Percentiles rank a stretch among this genome's conserved stretches.
Conservation (phyloP, 2,888 invertebrate genomes). For the Idaea biselata region DNA sequence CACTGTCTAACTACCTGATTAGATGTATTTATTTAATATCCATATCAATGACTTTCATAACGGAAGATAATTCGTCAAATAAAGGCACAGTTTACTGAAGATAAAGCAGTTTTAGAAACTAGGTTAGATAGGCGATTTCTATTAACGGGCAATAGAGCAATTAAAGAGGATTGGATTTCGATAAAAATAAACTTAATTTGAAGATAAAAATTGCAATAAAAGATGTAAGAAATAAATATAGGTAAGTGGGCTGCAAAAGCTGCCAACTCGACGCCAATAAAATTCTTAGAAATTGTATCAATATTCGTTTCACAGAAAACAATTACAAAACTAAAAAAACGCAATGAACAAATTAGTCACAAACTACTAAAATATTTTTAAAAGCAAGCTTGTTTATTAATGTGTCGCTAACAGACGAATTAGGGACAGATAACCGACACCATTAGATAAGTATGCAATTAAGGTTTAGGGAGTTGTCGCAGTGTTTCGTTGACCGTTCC, state of each 20-base stretch:
- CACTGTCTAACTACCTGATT: too few species aligned
- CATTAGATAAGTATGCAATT: conserved; percentile 73
- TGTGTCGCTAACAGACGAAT: conserved; percentile 44
- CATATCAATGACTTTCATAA: neutral
- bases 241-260: neutral
- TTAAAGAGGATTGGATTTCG: neutral
- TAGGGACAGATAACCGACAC: conserved; percentile 60
- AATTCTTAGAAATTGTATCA: neutral
- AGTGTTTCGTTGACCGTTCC: conserved; percentile 11
- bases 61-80: neutral
- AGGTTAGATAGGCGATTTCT: neutral
- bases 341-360: conserved; percentile 21
- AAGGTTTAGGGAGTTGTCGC: conserved; percentile 42
- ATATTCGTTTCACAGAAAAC: conserved; percentile 3
- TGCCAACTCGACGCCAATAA: neutral
- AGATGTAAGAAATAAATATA: neutral
- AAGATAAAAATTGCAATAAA: neutral
- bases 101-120: neutral
- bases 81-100: neutral
- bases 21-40: neutral
- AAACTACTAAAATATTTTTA: conserved; percentile 47
- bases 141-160: neutral
- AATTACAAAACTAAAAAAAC: conserved; percentile 5
- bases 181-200: neutral
- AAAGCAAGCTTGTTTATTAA: conserved; percentile 40